Evolutionary conservation across 2,888 invertebrate genomes (phyloP).

Genomic region (Folsomia manolachei): DNA sequence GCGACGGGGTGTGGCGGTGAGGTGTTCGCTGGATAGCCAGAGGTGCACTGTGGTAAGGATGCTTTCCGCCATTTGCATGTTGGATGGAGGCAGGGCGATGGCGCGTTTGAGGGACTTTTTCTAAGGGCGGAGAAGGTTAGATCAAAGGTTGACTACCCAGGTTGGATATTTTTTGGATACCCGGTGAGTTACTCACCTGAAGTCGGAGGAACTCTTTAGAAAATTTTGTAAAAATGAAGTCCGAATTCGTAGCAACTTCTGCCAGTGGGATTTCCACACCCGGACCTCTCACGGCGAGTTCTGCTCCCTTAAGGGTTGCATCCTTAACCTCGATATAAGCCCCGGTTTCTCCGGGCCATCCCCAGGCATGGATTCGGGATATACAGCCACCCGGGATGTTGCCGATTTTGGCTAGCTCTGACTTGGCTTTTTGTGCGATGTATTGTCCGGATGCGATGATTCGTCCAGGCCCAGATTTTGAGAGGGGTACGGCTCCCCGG

Average conservation of each 20-base stretch:
- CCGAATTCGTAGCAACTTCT: slow-evolving; percentile 39
- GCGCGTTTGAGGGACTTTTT: slow-evolving; percentile 24
- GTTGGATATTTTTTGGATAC: neutral
- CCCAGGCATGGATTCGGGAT: slow-evolving; percentile 43
- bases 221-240: slow-evolving; percentile 41
- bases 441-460: slow-evolving; percentile 45
- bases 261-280: slow-evolving; percentile 42
- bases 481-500: slow-evolving; percentile 30
- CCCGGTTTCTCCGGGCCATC: slow-evolving; percentile 46
- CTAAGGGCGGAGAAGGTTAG: slow-evolving; percentile 8
- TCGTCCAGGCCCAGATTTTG: slow-evolving; percentile 36
- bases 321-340: slow-evolving; percentile 42
- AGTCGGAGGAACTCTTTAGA: slow-evolving; percentile 27
- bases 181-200: slow-evolving; percentile 30
- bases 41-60: slow-evolving; percentile 41
- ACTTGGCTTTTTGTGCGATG: slow-evolving; percentile 41
- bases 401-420: slow-evolving; percentile 34
- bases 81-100: slow-evolving; percentile 20
- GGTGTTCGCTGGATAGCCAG: slow-evolving; percentile 41
- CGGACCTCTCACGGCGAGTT: slow-evolving; percentile 39
- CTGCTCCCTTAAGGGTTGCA: slow-evolving; percentile 36
- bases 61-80: slow-evolving; percentile 46
- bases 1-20: neutral
- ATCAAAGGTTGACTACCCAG: too few relatives aligned
- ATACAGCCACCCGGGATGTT: slow-evolving; percentile 40